A percentile compares a stretch with the other conserved stretches of the same genome.
phyloP scores from a whole-genome alignment of 2,797 vertebrate species.

The Lophotriccus pileatus region DNA sequence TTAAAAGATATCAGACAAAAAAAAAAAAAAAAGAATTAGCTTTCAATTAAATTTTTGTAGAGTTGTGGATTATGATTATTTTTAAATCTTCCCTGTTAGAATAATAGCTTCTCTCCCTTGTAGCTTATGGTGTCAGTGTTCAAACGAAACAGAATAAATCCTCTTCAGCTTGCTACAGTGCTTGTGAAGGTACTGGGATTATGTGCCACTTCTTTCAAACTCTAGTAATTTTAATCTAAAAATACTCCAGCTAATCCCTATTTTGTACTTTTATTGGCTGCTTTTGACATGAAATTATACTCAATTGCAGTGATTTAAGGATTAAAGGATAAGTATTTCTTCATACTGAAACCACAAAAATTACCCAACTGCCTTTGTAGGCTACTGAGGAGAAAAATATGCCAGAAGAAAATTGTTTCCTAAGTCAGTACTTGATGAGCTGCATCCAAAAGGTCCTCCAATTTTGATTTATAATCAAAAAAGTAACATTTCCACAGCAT shows the following conservation, averaged over 20 bases:
- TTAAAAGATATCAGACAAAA: neutral
- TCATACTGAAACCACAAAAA: neutral
- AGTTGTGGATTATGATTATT: slow-evolving; percentile 10
- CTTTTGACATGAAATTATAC: neutral
- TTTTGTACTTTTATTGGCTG: slow-evolving; percentile 23
- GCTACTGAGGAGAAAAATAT: neutral
- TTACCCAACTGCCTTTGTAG: neutral
- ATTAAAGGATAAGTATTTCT: slow-evolving; percentile 37
- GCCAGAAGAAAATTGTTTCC: neutral
- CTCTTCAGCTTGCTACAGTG: neutral
- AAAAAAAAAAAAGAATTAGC: neutral
- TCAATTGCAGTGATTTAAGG: slow-evolving; percentile 27
- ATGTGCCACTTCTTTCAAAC: neutral
- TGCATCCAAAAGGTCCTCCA: slow-evolving; percentile 4
- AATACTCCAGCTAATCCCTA: slow-evolving; percentile 9
- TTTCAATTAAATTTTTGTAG: slow-evolving; percentile 41
- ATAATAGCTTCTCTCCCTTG: slow-evolving; percentile 5
- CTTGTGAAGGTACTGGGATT: neutral
- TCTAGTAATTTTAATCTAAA: slow-evolving; percentile 26
- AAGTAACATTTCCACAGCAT: neutral
- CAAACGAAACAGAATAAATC: slow-evolving; percentile 22
- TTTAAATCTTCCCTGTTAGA: neutral
- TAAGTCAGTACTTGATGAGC: neutral
- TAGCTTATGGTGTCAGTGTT: neutral
- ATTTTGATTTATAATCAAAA: slow-evolving; percentile 8